Percentiles rank a stretch among this genome's conserved stretches.
Evolutionary conservation across 2,113 vertebrate genomes (phyloP).

Genomic region (Hiodon alosoides): DNA sequence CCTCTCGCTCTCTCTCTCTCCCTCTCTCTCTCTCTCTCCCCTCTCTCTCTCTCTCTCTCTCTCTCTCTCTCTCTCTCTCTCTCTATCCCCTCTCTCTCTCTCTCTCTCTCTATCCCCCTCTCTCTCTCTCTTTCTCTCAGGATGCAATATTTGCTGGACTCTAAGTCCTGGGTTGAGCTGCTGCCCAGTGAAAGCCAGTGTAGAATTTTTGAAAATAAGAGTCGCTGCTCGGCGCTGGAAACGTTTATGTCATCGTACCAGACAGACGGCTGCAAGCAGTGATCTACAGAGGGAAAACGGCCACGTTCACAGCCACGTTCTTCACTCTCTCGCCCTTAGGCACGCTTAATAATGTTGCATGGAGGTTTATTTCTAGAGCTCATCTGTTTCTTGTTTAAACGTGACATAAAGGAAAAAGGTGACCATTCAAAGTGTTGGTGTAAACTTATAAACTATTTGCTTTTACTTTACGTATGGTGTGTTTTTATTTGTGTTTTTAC

Average conservation of each 20-base stretch:
- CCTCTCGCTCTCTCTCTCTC: too few relatives aligned
- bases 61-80: too few relatives aligned
- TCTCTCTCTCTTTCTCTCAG: slow-evolving; percentile 34
- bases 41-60: too few relatives aligned
- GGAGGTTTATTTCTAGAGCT: too few relatives aligned
- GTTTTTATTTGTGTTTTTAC: too few relatives aligned
- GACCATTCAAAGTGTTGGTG: too few relatives aligned
- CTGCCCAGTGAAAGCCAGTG: slow-evolving; percentile 31
- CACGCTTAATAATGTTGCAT: neutral
- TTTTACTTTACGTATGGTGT: too few relatives aligned
- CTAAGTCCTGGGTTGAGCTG: slow-evolving; percentile 59
- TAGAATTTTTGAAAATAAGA: rapidly evolving
- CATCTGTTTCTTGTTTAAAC: too few relatives aligned
- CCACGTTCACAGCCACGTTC: neutral
- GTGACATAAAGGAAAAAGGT: too few relatives aligned
- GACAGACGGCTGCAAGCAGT: slow-evolving; percentile 50
- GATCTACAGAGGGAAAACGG: slow-evolving; percentile 7
- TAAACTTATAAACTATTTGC: too few relatives aligned
- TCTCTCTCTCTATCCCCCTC: slow-evolving; percentile 6
- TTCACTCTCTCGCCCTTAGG: neutral
- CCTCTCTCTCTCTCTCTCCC: too few relatives aligned
- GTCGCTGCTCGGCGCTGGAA: slow-evolving; percentile 26
- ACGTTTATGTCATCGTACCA: slow-evolving; percentile 43
- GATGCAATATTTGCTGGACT: slow-evolving; percentile 62
- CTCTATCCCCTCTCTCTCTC: too few relatives aligned